Base-by-base conservation (phyloP, 2,888 invertebrate species). In the Autographa gamma region DNA sequence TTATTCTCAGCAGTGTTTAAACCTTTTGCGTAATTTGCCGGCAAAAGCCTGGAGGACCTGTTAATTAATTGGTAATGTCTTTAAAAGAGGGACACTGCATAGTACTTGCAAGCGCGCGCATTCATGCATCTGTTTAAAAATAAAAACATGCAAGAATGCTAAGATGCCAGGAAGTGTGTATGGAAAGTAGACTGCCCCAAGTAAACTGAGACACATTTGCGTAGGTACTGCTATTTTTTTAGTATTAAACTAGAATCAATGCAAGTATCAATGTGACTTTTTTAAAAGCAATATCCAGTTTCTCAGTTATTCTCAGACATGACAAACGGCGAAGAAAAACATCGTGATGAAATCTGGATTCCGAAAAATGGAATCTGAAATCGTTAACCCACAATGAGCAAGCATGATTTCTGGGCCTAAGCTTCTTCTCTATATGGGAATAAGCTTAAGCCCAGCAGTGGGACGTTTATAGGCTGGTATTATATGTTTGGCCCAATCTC, bases 21-120 rank as follows among this genome's bases (percentile, higher is more conserved):
- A 56, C 54, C 19, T 19, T 56, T 56, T 56, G 19, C 25, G 54
- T 25, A 25, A 56, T 56, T 56, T 25, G 19, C 54, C 54, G 54
- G 54, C 19, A 54, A 13, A 54, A 19, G 54, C 13, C 13, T 19
- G 54, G 19, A 48, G n/a, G 48, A 19, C 54, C 25, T 13, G 54
- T 56, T 56, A 56, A 56, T 56, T 56, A 56, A 56, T 56, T 56
- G 54, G 54, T 25, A 56, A 56, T 56, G 54, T 56, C 54, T 19
- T 56, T 25, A 13, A 56, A 19, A 56, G 54, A 25, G 54, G 54
- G 25, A 0, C 25, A 8, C 13, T 11, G 54, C 54, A 56, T 56
- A 56, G 19, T 56, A 56, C 54, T 0, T 11, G 54, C 0, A 25
- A 56, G 13, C 25, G 25, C 54, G 54, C 25, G 54, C 54, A 56